Conservation (phyloP, 23 tunicate genomes). For the Halocynthia roretzi region DNA sequence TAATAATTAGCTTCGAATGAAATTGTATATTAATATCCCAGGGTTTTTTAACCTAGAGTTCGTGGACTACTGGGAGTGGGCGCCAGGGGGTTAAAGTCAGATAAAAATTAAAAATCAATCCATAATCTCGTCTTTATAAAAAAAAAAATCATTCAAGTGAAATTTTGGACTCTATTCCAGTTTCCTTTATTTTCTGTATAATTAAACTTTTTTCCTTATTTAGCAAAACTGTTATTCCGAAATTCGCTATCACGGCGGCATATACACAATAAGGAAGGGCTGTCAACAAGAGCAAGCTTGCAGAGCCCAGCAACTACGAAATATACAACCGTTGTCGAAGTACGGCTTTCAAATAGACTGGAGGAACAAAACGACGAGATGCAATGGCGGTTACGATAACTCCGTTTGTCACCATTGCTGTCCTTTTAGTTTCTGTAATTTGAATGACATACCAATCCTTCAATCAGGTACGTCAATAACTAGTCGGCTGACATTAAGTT, state of each 20-base stretch:
- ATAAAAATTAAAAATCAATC: no score
- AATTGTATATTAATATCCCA: no score
- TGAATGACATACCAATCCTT: not conserved
- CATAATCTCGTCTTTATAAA: no score
- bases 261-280: conserved; percentile 31
- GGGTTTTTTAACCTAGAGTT: no score
- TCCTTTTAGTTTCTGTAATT: conserved; percentile 3
- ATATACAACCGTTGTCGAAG: no score
- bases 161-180: no score
- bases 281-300: conserved; percentile 27
- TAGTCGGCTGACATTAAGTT: no score
- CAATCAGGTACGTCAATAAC: no score
- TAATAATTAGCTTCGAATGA: no score
- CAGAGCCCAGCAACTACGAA: conserved; percentile 2
- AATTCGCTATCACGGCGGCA: conserved; percentile 34
- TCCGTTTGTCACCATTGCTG: conserved; percentile 31
- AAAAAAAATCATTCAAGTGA: no score
- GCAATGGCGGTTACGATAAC: conserved; percentile 21
- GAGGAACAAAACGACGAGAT: not conserved
- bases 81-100: no score
- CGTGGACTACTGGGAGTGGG: not conserved
- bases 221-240: conserved; percentile 29
- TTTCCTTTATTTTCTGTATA: not conserved
- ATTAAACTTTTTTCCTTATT: not conserved
- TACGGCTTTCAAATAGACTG: no score